Evolutionary conservation across 1,140 invertebrate species (phyloP), one percentile per base, ranked within the genome.

Genomic region (Papilio aristodemus): DNA sequence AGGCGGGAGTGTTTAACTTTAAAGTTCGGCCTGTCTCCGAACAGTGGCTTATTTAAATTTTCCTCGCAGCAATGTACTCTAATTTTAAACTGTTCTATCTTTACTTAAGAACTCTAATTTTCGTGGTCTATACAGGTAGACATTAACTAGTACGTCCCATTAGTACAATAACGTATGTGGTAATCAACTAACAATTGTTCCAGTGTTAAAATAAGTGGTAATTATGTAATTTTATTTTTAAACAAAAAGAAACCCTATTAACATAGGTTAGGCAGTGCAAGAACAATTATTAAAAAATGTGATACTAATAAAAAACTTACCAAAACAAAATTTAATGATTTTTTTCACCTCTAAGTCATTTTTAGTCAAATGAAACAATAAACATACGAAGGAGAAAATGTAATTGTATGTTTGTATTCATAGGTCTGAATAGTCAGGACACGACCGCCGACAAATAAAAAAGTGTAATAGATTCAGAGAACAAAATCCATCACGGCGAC

Each of bases 401-500:
- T 64, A 43, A 84, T 72, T 59, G 77, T 68, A 64, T 50, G 71
- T 68, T 66, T 71, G 71, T 74, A 83, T 77, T 77, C 76, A 79
- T 79, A 38, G 59, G 27, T 54, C 50, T 43, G 43, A 58, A 54
- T 69, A 69, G 68, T 72, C 64, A 25, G 38, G 68, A 73, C 46
- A 68, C 50, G 67, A 67, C 63, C 58, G 57, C 59, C 63, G 71
- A 69, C 74, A 84, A 83, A 87, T 80, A 87, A 87, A 89, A 85
- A 86, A 87, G 67, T 72, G 77, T 82, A 85, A 85, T 87, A 86
- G 80, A 87, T 86, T 86, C 82, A 83, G 80, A 78, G 69, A 87
- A 85, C 81, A 85, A 87, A 84, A 89, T 86, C 82, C 85, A 86
- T 85, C 85, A 86, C 68, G 43, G 58, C 81, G 86, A 83, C 84